A percentile compares a stretch with the other conserved stretches of the same genome.
phyloP scores from a whole-genome alignment of 2,888 invertebrate genomes.

The Pyrgus malvae region DNA sequence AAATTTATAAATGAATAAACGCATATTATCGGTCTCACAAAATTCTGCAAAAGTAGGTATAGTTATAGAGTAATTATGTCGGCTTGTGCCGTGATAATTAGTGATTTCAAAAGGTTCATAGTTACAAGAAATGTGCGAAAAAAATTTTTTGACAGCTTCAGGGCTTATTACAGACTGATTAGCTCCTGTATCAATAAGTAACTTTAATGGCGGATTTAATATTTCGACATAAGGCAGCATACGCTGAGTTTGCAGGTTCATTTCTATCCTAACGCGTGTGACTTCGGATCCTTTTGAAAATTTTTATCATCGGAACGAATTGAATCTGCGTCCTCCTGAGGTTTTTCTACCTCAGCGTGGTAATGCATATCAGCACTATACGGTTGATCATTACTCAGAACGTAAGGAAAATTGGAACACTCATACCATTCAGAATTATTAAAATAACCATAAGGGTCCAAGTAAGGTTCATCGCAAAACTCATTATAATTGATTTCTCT shows the following conservation, averaged over 20 bases:
- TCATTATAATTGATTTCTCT: slow-evolving; percentile 1
- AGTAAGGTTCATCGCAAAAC: neutral
- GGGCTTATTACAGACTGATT: neutral
- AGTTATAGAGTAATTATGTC: neutral
- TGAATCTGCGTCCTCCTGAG: too few species aligned
- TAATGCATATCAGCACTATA: too few species aligned
- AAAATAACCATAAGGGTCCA: too few species aligned
- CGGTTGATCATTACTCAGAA: too few species aligned
- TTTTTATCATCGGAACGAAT: neutral
- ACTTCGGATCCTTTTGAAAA: neutral
- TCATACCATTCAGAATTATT: neutral
- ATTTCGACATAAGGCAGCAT: neutral
- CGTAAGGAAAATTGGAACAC: too few species aligned
- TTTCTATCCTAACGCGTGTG: neutral
- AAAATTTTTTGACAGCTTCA: neutral
- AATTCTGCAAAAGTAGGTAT: neutral
- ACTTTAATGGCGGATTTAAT: neutral
- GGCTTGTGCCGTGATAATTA: neutral
- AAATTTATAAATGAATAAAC: neutral
- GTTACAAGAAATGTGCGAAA: neutral
- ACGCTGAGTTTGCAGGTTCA: neutral
- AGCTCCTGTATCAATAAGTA: neutral
- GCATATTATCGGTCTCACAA: neutral
- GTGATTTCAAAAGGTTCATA: neutral
- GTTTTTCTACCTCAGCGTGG: too few species aligned